Evolutionary conservation across 2,113 vertebrate genomes (phyloP), one percentile per base, ranked within the genome.

Genomic region (Hassar affinis): DNA sequence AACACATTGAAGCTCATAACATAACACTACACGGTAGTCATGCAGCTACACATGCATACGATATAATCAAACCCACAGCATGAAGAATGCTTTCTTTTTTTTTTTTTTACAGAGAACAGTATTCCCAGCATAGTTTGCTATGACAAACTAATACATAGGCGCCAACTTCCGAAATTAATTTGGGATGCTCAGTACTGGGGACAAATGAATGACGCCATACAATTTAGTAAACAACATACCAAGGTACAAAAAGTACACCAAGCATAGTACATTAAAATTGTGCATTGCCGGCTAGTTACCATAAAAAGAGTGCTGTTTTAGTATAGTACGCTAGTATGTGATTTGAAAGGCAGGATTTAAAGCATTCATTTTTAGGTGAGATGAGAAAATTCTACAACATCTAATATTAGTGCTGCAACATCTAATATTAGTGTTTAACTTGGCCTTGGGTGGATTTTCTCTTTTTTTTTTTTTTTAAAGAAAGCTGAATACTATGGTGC

Each of bases 41-140:
- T 87, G 86, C 88, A 88, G 85, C 81, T 84, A 42, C 66, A 82
- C 88, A 90, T 85, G 88, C 89, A 86, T 49, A 86, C 79, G 83
- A 76, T 78, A 51, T 71, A 86, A 66, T 76, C 56, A 14, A 79
- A 83, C 66, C 54, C 47, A 66, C 69, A 86, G 79, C 81, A 66
- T 61, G 57, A 56, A 83, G 76, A 49, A 80, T n/a, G n/a, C n/a
- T n/a, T n/a, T n/a, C n/a, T n/a, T n/a, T 18, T 66, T 61, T 20
- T 49, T 51, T 42, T 47, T 72, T 52, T 66, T 72, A 56, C 59
- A 68, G 57, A 84, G 33, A 52, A 38, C n/a, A 69, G 64, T 56
- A 47, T 74, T 77, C 33, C 59, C 71, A 84, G 75, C 10, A 27
- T 56, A 80, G 49, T 59, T 77, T 42, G 51, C 20, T 79, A 42